These are phyloP conservation scores for Triops cancriformis DNA, from an alignment of 1,140 invertebrate genomes.

Conservation along the genomic window DNA sequence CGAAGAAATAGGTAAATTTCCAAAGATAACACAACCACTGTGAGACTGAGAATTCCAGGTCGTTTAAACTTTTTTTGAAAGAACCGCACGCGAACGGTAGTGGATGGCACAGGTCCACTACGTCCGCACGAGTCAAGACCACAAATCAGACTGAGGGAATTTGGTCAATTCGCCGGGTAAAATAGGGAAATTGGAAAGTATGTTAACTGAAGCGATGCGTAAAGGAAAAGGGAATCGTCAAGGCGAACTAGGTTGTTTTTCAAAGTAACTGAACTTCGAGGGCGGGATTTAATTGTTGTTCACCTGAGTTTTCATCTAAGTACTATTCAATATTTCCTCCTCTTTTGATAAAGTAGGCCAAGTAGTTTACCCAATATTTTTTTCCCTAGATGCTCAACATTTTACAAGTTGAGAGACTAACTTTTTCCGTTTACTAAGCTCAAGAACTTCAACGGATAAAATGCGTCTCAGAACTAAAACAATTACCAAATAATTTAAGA, in stretches of 20 bases:
- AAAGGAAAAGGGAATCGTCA: neutral
- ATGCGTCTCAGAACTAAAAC: too few species aligned
- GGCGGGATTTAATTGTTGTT: neutral
- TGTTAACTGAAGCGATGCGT: neutral
- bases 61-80: neutral
- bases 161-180: neutral
- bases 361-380: too few species aligned
- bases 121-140: neutral
- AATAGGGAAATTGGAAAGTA: constrained; percentile 14
- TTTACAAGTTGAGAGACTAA: too few species aligned
- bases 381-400: too few species aligned
- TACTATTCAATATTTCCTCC: too few species aligned
- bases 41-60: too few species aligned
- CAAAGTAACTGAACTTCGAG: neutral
- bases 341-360: too few species aligned
- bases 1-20: too few species aligned
- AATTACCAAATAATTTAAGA: too few species aligned
- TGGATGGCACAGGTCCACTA: neutral
- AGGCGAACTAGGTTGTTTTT: neutral
- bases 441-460: too few species aligned
- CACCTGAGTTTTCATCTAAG: neutral
- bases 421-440: too few species aligned
- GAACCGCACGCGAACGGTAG: neutral
- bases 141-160: constrained; percentile 9
- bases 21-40: too few species aligned